phyloP scores from a whole-genome alignment of 2,888 invertebrate species.

The Chironomus tentans region DNA sequence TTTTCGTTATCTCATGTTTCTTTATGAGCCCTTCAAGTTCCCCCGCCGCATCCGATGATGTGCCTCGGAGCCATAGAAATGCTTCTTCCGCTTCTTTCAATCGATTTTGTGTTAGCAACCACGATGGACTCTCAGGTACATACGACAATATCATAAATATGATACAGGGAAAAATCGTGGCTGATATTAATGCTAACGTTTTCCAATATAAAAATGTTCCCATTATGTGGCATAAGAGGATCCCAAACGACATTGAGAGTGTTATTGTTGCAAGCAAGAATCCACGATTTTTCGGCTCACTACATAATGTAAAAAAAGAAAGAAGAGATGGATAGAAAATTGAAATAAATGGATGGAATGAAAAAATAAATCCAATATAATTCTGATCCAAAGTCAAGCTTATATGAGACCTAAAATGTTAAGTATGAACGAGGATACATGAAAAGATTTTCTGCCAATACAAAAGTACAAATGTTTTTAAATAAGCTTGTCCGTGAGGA shows the following conservation, averaged over 20 bases:
- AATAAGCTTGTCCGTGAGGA: no score
- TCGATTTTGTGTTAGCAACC: conserved; percentile 49
- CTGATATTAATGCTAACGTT: conserved; percentile 47
- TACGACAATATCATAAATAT: conserved; percentile 44
- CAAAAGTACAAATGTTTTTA: no score
- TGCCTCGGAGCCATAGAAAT: conserved; percentile 49
- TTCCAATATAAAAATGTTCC: conserved; percentile 57
- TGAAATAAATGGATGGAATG: neutral
- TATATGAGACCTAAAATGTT: no score
- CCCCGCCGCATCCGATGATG: conserved; percentile 41
- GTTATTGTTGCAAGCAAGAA: conserved; percentile 50
- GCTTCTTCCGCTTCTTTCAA: conserved; percentile 46
- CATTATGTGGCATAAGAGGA: conserved; percentile 49
- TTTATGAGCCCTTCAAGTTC: conserved; percentile 47
- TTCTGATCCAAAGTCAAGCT: no score
- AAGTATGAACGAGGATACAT: no score
- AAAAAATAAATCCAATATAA: neutral
- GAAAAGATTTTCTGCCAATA: no score
- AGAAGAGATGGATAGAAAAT: neutral
- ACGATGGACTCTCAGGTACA: conserved; percentile 54
- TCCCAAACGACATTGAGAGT: conserved; percentile 49
- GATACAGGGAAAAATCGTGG: conserved; percentile 45
- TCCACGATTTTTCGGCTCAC: conserved; percentile 51
- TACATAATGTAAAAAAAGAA: neutral
- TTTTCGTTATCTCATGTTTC: conserved; percentile 42